These are phyloP conservation scores for Manduca sexta DNA, from an alignment of 1,140 invertebrate genomes.

Conservation along the genomic window DNA sequence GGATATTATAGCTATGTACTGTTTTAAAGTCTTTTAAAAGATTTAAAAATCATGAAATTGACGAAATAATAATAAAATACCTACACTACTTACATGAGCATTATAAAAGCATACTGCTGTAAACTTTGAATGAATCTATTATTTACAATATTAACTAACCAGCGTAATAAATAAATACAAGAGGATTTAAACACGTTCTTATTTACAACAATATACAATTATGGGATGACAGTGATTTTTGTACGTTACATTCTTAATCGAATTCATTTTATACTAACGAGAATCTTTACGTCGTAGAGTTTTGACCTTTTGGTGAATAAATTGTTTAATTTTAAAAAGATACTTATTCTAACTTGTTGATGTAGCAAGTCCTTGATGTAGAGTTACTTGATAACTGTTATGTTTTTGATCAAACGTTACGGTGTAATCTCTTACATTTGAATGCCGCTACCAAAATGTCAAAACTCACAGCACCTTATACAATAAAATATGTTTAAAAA, in stretches of 20 bases:
- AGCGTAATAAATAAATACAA: conserved; percentile 58
- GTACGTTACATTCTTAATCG: conserved; percentile 46
- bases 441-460: background rate
- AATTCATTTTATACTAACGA: conserved; percentile 3
- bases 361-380: too few relatives aligned
- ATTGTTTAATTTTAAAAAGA: too few relatives aligned
- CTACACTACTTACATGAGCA: background rate
- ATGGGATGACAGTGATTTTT: conserved; percentile 55
- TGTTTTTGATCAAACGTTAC: too few relatives aligned
- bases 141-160: conserved; percentile 50
- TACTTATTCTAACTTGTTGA: too few relatives aligned
- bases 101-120: conserved; percentile 40
- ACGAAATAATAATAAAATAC: too few relatives aligned
- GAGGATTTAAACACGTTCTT: conserved; percentile 46
- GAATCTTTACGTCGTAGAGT: too few relatives aligned
- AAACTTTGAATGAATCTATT: conserved; percentile 28
- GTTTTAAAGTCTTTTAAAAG: too few relatives aligned
- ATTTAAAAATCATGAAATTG: too few relatives aligned
- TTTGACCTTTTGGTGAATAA: too few relatives aligned
- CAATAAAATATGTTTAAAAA: background rate
- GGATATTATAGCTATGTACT: too few relatives aligned
- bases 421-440: too few relatives aligned
- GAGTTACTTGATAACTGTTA: too few relatives aligned
- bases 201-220: conserved; percentile 60
- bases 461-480: background rate